Evolutionary conservation across 92 coral and sea anemone species (phyloP), one percentile per base, ranked within the genome.

Genomic region (Actinernus sp.): DNA sequence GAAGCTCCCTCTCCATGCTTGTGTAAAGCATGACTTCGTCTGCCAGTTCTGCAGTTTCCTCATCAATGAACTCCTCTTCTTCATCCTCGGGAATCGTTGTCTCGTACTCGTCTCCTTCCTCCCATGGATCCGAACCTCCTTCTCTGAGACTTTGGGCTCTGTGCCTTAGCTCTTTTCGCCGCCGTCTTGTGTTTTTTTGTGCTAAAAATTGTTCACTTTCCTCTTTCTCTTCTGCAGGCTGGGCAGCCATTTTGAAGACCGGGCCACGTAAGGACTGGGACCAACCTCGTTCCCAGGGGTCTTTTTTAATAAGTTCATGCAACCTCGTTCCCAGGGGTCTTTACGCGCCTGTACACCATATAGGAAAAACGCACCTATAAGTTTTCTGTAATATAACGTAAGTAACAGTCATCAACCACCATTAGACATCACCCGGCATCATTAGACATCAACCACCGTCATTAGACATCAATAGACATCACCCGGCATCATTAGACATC

Each of bases 101-200:
- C 57, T 93, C 97, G 41, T 93, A 93, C 27, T 93, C 94, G 12
- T 93, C 96, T 18, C 63, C 92, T n/a, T 86, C 71, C 58, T 74
- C 97, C 82, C 85, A 76, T 51, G 86, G 86, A 52, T 88, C 97
- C 14, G 82, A 68, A 17, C 90, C 84, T 79, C 97, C 93, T 69
- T 86, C 88, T 9, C 90, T 88, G 10, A 90, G 75, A 47, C 98
- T 90, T 49, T 93, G 98, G n/a, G 88, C 98, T 68, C 98, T 71
- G 47, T 90, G 97, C 37, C 98, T 83, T 4, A 86, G 76, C 40
- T 89, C 96, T 58, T 56, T 63, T 13, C 81, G 83, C 14, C 41
- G 41, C 6, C 41, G 41, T 34, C 41, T 34, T 34, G 8, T 14
- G 14, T 34, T 34, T 34, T 34, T 34, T 34, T 14, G 41, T 34